These are phyloP conservation scores for Periophthalmus magnuspinnatus DNA, from an alignment of 2,797 vertebrate species.

Conservation along the genomic window DNA sequence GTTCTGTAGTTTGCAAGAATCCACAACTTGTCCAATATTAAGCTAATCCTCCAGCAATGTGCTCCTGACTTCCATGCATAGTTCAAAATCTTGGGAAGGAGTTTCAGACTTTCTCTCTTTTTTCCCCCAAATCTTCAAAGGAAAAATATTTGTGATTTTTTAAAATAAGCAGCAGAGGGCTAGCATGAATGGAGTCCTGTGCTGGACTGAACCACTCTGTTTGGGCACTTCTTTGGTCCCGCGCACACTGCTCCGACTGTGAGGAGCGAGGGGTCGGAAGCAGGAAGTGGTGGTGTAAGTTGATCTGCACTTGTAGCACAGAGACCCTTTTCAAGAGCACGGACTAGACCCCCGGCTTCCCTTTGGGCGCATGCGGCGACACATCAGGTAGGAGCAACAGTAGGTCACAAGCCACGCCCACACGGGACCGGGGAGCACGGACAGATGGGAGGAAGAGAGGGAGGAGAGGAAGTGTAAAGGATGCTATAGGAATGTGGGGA, in stretches of 20 bases:
- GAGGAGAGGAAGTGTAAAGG: slow-evolving; percentile 16
- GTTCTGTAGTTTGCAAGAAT: neutral
- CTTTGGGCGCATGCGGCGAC: slow-evolving; percentile 66
- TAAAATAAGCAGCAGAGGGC: slow-evolving; percentile 74
- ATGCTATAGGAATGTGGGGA: slow-evolving; percentile 17
- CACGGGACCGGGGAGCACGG: slow-evolving; percentile 42
- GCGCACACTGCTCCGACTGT: slow-evolving; percentile 81
- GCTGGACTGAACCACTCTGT: slow-evolving; percentile 82
- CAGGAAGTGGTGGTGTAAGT: slow-evolving; percentile 88
- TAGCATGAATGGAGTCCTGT: slow-evolving; percentile 83
- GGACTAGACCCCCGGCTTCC: slow-evolving; percentile 67
- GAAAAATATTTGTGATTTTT: slow-evolving; percentile 72
- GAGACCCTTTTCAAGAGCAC: slow-evolving; percentile 79
- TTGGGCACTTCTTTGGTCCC: slow-evolving; percentile 73
- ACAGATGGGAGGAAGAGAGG: slow-evolving; percentile 15
- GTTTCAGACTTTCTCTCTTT: neutral
- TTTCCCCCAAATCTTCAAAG: neutral
- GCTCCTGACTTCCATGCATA: neutral
- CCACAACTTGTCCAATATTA: too few relatives aligned
- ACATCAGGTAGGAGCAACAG: slow-evolving; percentile 78
- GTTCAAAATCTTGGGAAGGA: neutral
- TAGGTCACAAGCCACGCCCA: slow-evolving; percentile 53
- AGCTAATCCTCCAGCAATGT: neutral
- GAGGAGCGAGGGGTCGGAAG: slow-evolving; percentile 83
- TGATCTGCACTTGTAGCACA: slow-evolving; percentile 79